These are phyloP conservation scores for Ammospiza caudacuta DNA, from an alignment of 2,113 vertebrate genomes.

Conservation along the genomic window DNA sequence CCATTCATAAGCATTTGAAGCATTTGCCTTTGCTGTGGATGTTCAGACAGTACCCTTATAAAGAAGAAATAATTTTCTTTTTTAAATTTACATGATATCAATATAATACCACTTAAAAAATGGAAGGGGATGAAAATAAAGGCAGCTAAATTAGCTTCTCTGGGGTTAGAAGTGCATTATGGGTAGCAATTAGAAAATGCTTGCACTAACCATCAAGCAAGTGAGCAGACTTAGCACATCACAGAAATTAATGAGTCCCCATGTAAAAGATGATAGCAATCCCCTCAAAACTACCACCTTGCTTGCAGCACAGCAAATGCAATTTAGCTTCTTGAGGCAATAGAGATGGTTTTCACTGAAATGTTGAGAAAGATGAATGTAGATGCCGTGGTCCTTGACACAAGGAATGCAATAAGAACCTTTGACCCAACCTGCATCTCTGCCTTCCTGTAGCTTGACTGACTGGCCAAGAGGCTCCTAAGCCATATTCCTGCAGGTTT, in stretches of 20 bases:
- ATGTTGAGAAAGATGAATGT: background rate
- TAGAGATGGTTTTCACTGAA: background rate
- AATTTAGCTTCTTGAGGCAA: background rate
- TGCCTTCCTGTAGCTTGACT: background rate
- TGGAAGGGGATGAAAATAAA: background rate
- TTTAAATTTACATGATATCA: slow-evolving; percentile 38
- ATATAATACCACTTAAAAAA: slow-evolving; percentile 38
- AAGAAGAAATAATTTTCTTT: background rate
- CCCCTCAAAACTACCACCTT: background rate
- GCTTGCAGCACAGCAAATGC: background rate
- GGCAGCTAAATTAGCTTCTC: slow-evolving; percentile 25
- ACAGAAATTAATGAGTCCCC: slow-evolving; percentile 40
- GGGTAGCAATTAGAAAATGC: slow-evolving; percentile 64
- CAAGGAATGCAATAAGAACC: background rate
- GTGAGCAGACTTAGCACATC: slow-evolving; percentile 31
- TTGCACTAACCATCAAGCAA: slow-evolving; percentile 7
- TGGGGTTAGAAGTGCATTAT: slow-evolving; percentile 45
- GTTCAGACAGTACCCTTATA: background rate
- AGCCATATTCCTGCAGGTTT: background rate
- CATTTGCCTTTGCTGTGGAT: background rate
- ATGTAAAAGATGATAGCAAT: slow-evolving; percentile 24
- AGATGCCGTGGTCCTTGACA: background rate
- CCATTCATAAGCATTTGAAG: background rate
- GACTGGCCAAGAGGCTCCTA: background rate
- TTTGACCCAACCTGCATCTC: background rate